phyloP scores from a whole-genome alignment of 2,797 vertebrate species.

The Cossypha dichroa region DNA sequence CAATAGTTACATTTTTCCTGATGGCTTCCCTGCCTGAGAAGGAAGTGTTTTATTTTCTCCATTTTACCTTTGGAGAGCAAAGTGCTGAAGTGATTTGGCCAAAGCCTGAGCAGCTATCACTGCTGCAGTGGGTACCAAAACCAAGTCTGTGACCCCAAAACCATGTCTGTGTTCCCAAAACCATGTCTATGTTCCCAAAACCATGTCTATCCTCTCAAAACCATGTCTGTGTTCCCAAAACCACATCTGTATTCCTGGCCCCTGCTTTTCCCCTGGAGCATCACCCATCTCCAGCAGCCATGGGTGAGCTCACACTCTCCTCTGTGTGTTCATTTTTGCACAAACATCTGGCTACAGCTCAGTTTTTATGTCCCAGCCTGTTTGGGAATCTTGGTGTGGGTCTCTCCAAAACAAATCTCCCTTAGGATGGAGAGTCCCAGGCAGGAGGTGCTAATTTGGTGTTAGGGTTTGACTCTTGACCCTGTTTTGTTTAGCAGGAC shows the following conservation, averaged over 20 bases:
- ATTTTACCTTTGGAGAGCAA: background rate
- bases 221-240: background rate
- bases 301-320: background rate
- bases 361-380: background rate
- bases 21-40: background rate
- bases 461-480: background rate
- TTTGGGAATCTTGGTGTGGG: background rate
- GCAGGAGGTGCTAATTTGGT: background rate
- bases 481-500: background rate
- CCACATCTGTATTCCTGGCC: background rate
- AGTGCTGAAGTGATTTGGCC: background rate
- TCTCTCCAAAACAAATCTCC: background rate
- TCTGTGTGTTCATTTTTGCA: background rate
- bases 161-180: too few species aligned
- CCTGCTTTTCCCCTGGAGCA: background rate
- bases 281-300: background rate
- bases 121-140: background rate
- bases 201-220: background rate
- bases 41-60: background rate
- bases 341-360: background rate
- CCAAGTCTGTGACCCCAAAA: too few species aligned
- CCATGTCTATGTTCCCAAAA: rapidly evolving
- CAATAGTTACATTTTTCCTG: background rate
- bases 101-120: background rate
- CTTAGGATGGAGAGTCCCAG: background rate